Evolutionary conservation across 2,888 invertebrate genomes (phyloP).

Genomic region (Cantharis rustica): DNA sequence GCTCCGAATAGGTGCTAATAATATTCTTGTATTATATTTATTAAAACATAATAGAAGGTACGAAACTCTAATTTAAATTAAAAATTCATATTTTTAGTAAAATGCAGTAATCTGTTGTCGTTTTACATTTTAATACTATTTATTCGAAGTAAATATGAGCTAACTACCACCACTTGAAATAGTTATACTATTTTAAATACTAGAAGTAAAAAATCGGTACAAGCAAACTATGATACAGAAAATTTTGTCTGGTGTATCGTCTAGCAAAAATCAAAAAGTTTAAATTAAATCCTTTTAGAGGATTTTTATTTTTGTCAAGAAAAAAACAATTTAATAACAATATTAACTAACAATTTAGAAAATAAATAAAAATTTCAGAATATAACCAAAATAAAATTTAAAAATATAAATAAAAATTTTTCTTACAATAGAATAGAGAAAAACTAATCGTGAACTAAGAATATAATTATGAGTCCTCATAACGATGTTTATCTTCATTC

Average conservation of each 20-base stretch:
- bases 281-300: not conserved
- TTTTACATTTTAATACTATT: not conserved
- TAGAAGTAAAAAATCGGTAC: not conserved
- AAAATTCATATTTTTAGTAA: not conserved
- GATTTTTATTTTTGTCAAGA: not conserved
- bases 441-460: not conserved
- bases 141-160: not conserved
- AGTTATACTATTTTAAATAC: not conserved
- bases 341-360: not conserved
- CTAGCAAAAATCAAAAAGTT: not conserved
- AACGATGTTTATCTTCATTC: slow-evolving; percentile 76
- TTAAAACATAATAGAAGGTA: not conserved
- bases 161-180: not conserved
- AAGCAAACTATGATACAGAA: not conserved
- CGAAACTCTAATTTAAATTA: not conserved
- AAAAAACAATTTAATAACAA: not conserved
- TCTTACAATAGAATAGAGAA: not conserved
- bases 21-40: too few relatives aligned
- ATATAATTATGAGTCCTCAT: slow-evolving; percentile 50
- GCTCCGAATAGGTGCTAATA: not conserved
- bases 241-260: not conserved
- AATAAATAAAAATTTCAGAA: not conserved
- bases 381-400: not conserved
- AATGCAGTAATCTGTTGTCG: not conserved
- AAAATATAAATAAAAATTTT: not conserved